phyloP scores from a whole-genome alignment of 2,113 vertebrate species.

The Dinomys branickii region DNA sequence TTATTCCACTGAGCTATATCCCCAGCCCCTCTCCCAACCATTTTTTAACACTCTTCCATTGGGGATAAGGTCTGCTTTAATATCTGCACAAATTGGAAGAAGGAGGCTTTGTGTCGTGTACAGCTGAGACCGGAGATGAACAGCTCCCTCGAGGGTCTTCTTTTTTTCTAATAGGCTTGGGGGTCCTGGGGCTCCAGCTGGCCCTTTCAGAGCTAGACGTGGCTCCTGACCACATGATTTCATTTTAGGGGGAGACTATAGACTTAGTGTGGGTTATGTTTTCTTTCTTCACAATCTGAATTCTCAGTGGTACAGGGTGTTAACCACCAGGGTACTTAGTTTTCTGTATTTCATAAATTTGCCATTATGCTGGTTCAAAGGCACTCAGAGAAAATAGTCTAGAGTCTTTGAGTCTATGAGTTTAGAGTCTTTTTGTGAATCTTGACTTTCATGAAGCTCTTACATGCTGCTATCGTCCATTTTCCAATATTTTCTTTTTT shows the following conservation, averaged over 20 bases:
- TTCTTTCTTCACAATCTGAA: constrained; percentile 44
- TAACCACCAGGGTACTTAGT: constrained; percentile 59
- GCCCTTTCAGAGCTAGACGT: background rate
- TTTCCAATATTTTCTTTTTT: no score
- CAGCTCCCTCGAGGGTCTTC: background rate
- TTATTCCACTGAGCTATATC: no score
- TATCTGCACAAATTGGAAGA: constrained; percentile 74
- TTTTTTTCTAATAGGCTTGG: background rate
- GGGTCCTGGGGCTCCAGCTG: constrained; percentile 6
- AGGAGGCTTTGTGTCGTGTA: constrained; percentile 60
- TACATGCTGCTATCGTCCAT: background rate
- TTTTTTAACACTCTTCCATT: constrained; percentile 6
- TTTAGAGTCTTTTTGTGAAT: constrained; percentile 40
- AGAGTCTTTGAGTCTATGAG: constrained; percentile 32
- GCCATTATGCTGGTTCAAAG: constrained; percentile 51
- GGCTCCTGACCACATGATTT: background rate
- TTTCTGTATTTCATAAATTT: constrained; percentile 71
- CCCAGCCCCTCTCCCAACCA: accelerated
- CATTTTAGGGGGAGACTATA: background rate
- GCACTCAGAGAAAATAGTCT: constrained; percentile 43
- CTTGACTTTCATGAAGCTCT: background rate
- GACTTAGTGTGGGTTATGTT: constrained; percentile 35
- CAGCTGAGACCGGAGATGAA: background rate
- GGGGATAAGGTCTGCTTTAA: constrained; percentile 9
- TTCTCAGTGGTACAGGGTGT: constrained; percentile 29